phyloP scores from a whole-genome alignment of 2,113 vertebrate species.

The Archocentrus centrarchus region DNA sequence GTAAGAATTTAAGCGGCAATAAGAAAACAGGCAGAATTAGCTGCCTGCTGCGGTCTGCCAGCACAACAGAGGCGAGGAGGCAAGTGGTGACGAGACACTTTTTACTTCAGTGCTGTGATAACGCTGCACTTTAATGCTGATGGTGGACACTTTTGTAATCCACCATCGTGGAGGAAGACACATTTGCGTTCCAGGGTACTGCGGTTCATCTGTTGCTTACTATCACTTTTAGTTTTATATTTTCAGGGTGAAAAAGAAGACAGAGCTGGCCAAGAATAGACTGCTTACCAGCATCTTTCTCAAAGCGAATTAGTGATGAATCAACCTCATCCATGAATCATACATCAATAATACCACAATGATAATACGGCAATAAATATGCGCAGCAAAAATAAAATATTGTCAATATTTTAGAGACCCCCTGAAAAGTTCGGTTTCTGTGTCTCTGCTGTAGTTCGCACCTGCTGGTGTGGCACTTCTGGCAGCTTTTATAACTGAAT shows the following conservation, averaged over 20 bases:
- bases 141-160: not conserved
- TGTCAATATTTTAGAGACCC: not conserved
- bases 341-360: not conserved
- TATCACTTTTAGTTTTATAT: not conserved
- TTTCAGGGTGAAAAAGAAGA: not conserved
- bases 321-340: not conserved
- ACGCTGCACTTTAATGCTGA: not conserved
- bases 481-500: not conserved
- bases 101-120: not conserved
- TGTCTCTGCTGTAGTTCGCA: not conserved
- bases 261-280: too few relatives aligned
- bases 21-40: not conserved
- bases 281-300: not conserved
- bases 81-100: not conserved
- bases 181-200: not conserved
- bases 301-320: not conserved
- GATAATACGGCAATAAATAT: not conserved
- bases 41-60: not conserved
- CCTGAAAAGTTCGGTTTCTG: not conserved
- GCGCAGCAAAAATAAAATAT: not conserved
- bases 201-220: not conserved
- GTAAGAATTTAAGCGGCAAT: not conserved
- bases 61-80: not conserved
- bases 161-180: not conserved
- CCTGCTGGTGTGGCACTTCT: conserved; percentile 1